Base-by-base conservation (phyloP, 2,113 vertebrate genomes). In the Pagrus major region DNA sequence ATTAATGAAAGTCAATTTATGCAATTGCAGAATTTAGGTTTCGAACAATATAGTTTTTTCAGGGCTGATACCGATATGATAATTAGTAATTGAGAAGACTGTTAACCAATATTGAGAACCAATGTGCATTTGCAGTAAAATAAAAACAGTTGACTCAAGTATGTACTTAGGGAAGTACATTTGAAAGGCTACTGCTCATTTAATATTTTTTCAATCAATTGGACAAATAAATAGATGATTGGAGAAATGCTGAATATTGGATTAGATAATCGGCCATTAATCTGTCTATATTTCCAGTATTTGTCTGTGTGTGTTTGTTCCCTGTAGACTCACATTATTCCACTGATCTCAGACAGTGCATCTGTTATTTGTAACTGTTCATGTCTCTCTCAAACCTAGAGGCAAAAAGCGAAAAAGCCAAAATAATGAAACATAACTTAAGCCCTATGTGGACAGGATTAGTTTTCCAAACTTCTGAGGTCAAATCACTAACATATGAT, bases 331-430 rank as follows among this genome's bases (percentile, higher is more conserved):
- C 39, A 16, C 25, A 55, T 79, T 73, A 71, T 63, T 80, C 39
- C 60, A 42, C 47, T 60, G 20, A 73, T 80, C 69, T 76, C 42
- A 77, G 46, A 54, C 6, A 1, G 35, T 51, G 49, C 75, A 25
- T 78, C 69, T 90, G 76, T 81, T 87, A 68, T 49, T 72, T 70
- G 41, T 80, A 65, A 39, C 83, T 66, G 41, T 21, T 78, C 18
- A 61, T 73, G 63, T 35, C 29, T 61, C 1, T 58, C 1, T 49
- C 20, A 2, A 27, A 68, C 56, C 76, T 59, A 16, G 73, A 69
- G 59, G 67, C 60, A 54, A 25, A 42, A n/a, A 42, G 15, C 4
- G 31, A 21, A 55, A 70, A 3, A 33, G 55, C 21, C 54, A 46
- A 42, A 63, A 15, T 2, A n/a, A n/a, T n/a, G n/a, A 67, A 33